phyloP scores from a whole-genome alignment of 64 coral and sea anemone genomes.

The Anthopleura sola region DNA sequence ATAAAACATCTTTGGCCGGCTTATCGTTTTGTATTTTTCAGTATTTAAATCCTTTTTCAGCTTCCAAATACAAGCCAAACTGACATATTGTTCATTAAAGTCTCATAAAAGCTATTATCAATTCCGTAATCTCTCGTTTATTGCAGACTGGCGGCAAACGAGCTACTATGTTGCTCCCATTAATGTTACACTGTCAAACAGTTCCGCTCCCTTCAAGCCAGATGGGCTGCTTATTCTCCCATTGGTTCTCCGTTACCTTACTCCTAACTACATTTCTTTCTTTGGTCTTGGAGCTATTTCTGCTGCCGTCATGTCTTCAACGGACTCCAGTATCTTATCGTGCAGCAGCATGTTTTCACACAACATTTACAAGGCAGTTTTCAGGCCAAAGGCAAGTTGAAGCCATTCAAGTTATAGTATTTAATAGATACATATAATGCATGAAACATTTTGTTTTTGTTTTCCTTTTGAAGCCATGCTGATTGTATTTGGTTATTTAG shows the following conservation, averaged over 20 bases:
- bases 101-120: too few relatives aligned
- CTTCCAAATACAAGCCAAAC: too few relatives aligned
- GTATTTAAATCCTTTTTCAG: too few relatives aligned
- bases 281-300: constrained; percentile 84
- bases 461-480: background rate
- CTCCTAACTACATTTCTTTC: constrained; percentile 62
- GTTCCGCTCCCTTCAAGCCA: background rate
- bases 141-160: constrained; percentile 68
- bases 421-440: too few relatives aligned
- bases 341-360: constrained; percentile 79
- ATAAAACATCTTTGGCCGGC: too few relatives aligned
- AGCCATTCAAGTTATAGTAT: background rate
- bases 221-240: constrained; percentile 39
- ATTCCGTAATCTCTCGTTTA: background rate
- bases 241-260: constrained; percentile 69
- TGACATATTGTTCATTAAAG: constrained; percentile 38
- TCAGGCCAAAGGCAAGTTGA: constrained; percentile 60
- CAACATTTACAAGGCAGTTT: constrained; percentile 77
- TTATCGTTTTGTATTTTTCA: too few relatives aligned
- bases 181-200: constrained; percentile 29
- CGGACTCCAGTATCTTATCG: constrained; percentile 78
- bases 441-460: background rate
- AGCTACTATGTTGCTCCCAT: constrained; percentile 32
- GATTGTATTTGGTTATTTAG: constrained; percentile 4
- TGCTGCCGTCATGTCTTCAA: constrained; percentile 88